Evolutionary conservation across 2,797 vertebrate genomes (phyloP), one percentile per base, ranked within the genome.

Genomic region (Semotilus atromaculatus): DNA sequence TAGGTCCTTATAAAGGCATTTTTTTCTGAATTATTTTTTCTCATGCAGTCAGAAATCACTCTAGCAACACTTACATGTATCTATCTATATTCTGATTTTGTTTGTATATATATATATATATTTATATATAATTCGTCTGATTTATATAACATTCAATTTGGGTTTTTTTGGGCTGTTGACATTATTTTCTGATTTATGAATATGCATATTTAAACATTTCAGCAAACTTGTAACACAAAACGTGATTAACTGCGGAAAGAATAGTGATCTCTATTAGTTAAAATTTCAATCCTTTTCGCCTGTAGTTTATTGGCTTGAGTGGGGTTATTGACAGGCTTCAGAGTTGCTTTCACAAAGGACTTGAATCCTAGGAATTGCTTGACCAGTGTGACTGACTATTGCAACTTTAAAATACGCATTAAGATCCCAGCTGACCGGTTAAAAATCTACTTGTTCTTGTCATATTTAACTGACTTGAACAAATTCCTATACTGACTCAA

Each of bases 271-370:
- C 9, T n/a, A 11, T 11, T n/a, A 31, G 26, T 16, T 64, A 1
- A 62, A 6, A 29, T 62, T 3, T 62, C 5, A 3, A 64, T 29
- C 6, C 14, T 18, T 31, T 64, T 31, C 3, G 3, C 60, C 38
- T n/a, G 23, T 29, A 45, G 14, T 8, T n/a, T 45, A 4, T 71
- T 71, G 40, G 14, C n/a, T 70, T 38, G 26, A 13, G 31, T 6
- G 45, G 64, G 21, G 48, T 29, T 66, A 66, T 66, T 48, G 76
- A 48, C 29, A 66, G n/a, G 75, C 55, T 78, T 62, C n/a, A 43
- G n/a, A 78, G 58, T 36, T 16, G n/a, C 66, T 70, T 81, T 58
- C 11, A 81, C 18, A 26, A 29, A 81, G 18, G 19, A 48, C 53
- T 36, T 82, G 21, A 82, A 10, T 73, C 73, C 8, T 36, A 11